Evolutionary conservation across 2,113 vertebrate genomes (phyloP), one percentile per base, ranked within the genome.

Genomic region (Alethe diademata): DNA sequence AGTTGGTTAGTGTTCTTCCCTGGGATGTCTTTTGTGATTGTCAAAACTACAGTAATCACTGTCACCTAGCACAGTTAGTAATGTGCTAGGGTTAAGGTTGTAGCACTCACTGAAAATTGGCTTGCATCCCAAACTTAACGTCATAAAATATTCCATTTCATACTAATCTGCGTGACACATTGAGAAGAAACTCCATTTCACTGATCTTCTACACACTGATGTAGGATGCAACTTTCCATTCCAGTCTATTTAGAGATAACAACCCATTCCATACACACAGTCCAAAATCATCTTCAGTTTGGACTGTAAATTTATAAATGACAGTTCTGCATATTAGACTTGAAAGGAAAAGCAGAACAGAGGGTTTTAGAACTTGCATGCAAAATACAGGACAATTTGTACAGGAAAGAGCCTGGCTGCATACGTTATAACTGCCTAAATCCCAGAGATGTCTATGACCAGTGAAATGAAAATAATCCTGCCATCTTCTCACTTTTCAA

Each of bases 331-430:
- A n/a, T 88, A 96, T 96, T 79, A 91, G 58, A 85, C 73, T 92
- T 96, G 92, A 96, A 97, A 85, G 42, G 38, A 95, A 79, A 94
- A 92, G 58, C 71, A 93, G 81, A 95, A 72, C 33, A 74, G 72
- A 72, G 54, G 29, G 22, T 3, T 95, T 95, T 84, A 92, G 72
- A 83, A 79, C 50, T 75, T 91, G 40, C 60, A 70, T 92, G 80
- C 79, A 96, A 94, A 93, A 91, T 76, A 78, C 43, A 92, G 79
- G 54, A 86, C 61, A 71, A 92, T 91, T 94, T 95, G 74, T 89
- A 86, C 24, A 93, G 61, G 51, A 86, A 92, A 82, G 57, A 94
- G 33, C 14, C 61, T 64, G 24, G 22, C 33, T 95, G 76, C 33
- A 88, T 87, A 54, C 57, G 28, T 70, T 88, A 35, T 76, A 90